phyloP scores from a whole-genome alignment of 1,140 invertebrate genomes.

The Anastrepha obliqua region DNA sequence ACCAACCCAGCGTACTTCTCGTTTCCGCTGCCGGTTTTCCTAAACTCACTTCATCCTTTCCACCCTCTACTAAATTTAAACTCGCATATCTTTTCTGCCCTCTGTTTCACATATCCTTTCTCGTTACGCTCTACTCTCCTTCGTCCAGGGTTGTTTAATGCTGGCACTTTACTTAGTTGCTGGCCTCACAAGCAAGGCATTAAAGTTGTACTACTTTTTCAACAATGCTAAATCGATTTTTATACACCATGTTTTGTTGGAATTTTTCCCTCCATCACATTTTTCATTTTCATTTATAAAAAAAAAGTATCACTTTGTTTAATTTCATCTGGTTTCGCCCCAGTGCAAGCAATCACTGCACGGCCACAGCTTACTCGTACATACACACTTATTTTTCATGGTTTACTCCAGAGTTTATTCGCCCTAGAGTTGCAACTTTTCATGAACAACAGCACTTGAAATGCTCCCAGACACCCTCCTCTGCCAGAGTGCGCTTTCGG shows the following conservation, averaged over 20 bases:
- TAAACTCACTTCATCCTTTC: neutral
- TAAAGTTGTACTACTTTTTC: constrained; percentile 48
- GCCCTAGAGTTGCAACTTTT: constrained; percentile 37
- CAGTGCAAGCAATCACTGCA: neutral
- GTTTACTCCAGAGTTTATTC: neutral
- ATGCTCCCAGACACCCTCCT: neutral
- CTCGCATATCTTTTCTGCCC: neutral
- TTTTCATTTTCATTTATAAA: neutral
- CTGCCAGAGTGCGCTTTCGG: neutral
- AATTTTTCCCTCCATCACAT: neutral
- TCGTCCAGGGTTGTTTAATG: constrained; percentile 12
- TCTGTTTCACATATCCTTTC: neutral
- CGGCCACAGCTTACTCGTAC: neutral
- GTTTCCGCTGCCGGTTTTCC: neutral
- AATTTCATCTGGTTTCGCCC: neutral
- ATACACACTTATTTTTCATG: neutral
- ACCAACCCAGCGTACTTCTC: neutral
- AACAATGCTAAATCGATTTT: constrained; percentile 42
- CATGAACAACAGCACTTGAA: constrained; percentile 26
- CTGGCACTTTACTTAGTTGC: neutral
- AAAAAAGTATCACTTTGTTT: neutral
- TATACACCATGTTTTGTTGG: neutral
- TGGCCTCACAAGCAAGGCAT: neutral
- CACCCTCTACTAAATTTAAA: neutral
- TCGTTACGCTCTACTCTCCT: neutral